phyloP scores from a whole-genome alignment of 2,888 invertebrate species.

The Drosophila diplacantha region DNA sequence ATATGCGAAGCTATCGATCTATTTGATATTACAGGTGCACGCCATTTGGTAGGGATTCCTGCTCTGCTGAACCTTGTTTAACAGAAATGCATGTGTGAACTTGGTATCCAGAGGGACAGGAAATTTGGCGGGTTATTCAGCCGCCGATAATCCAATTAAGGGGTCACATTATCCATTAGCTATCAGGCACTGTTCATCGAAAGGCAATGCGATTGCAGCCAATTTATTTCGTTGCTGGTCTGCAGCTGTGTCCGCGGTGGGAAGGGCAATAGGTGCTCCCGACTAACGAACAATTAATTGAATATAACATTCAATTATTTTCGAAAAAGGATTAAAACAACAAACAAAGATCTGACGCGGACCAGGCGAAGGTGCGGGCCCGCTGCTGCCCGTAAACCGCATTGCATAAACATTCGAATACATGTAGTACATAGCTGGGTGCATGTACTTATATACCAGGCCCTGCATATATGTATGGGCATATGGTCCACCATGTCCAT shows the following conservation, averaged over 20 bases:
- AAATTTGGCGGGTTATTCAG: conserved; percentile 37
- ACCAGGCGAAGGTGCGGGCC: conserved; percentile 1
- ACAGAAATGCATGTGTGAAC: conserved; percentile 35
- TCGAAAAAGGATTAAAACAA: conserved; percentile 29
- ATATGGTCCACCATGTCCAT: conserved; percentile 28
- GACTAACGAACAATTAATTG: conserved; percentile 60
- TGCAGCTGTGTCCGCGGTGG: conserved; percentile 1
- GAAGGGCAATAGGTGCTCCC: conserved; percentile 21
- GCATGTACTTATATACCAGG: conserved; percentile 11
- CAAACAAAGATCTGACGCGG: conserved; percentile 13
- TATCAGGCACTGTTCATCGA: conserved; percentile 35
- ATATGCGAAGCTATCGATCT: neutral
- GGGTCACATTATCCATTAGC: conserved; percentile 52
- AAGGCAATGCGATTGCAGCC: conserved; percentile 46
- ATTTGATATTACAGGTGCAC: neutral
- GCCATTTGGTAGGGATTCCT: neutral
- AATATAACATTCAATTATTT: conserved; percentile 65
- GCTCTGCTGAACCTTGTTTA: conserved; percentile 16
- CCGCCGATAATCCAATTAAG: conserved; percentile 60
- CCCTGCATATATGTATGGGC: neutral
- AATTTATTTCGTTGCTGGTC: conserved; percentile 35
- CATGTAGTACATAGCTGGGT: conserved; percentile 30
- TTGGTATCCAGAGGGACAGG: conserved; percentile 10
- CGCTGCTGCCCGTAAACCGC: conserved; percentile 44
- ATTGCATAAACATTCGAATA: conserved; percentile 50